Base-by-base conservation (phyloP, 2,797 vertebrate species). In the Sebastes diaconus region DNA sequence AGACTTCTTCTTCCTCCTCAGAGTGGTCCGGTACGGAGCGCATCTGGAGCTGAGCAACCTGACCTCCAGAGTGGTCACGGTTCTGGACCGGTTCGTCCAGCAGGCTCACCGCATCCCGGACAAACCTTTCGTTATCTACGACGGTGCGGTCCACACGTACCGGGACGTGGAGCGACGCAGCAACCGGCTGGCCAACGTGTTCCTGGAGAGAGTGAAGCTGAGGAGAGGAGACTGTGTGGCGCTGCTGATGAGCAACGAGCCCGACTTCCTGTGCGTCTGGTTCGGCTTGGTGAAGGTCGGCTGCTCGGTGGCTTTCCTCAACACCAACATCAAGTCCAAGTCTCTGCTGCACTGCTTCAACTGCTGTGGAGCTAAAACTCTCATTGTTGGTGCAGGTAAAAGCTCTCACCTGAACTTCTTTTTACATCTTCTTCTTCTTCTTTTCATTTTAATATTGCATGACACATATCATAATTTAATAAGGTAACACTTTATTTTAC, bases 261-360 rank as follows among this genome's bases (percentile, higher is more conserved):
- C 98, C 0, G 97, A 99, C 86, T 99, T 99, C 80, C 36, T 99
- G 42, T 96, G 97, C 2, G 94, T 95, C 0, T 99, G 98, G 98
- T 97, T 99, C n/a, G 98, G 97, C 0, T 80, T 98, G 87, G 93
- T 88, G 16, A 99, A 98, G 85, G 57, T 98, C 68, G 98, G 98
- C 66, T 98, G 97, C 3, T 93, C 96, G 32, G 96, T 98, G 52
- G 97, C 97, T 3, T 99, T 99, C 65, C 97, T 99, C 66, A 99
- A 98, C 94, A 96, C 94, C 8, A 98, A 97, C 93, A 73, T 98
- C 67, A 96, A 93, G 46, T 90, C 95, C 50, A 93, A 72, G 52
- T 97, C 97, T 3, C 93, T 99, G 66, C 87, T 98, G 58, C 97
- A 98, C 46, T 99, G 98, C 84, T 84, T 99, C 52, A 81, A 79